phyloP scores from a whole-genome alignment of 2,113 vertebrate species.

The Brachirus orientalis region DNA sequence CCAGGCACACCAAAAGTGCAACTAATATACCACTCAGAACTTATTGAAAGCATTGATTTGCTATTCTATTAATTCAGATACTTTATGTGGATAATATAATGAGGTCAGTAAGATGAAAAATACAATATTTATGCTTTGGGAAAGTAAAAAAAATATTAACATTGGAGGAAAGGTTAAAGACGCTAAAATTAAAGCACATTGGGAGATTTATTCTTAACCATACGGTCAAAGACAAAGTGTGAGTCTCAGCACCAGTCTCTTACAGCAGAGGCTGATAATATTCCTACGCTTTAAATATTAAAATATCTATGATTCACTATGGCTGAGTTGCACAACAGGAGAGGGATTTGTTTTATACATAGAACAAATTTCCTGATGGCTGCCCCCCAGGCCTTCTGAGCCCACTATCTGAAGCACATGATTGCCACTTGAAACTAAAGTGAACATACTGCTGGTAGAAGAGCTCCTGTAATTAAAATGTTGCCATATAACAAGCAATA shows the following conservation, averaged over 20 bases:
- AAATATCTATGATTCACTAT: conserved; percentile 32
- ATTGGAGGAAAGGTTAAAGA: conserved; percentile 1
- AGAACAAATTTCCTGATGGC: conserved; percentile 23
- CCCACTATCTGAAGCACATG: conserved; percentile 49
- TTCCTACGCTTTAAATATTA: conserved; percentile 27
- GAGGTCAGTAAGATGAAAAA: no score
- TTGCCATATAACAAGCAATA: conserved; percentile 54
- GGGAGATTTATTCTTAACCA: conserved; percentile 15
- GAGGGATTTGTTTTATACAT: conserved; percentile 41
- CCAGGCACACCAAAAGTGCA: no score
- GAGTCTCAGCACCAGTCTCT: conserved; percentile 20
- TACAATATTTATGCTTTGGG: no score
- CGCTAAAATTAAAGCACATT: conserved; percentile 19
- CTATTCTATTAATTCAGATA: no score
- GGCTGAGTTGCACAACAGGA: conserved; percentile 25
- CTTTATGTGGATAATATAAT: no score
- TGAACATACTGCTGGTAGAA: conserved; percentile 43
- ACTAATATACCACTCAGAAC: no score
- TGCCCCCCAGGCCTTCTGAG: conserved; percentile 34
- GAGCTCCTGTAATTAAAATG: conserved; percentile 64
- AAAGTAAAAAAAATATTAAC: no score
- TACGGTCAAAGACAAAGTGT: conserved; percentile 32
- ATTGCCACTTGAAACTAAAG: conserved; percentile 66
- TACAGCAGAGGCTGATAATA: conserved; percentile 14
- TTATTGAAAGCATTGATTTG: no score